Evolutionary conservation across 2,888 invertebrate genomes (phyloP).

Genomic region (Spialia ferax): DNA sequence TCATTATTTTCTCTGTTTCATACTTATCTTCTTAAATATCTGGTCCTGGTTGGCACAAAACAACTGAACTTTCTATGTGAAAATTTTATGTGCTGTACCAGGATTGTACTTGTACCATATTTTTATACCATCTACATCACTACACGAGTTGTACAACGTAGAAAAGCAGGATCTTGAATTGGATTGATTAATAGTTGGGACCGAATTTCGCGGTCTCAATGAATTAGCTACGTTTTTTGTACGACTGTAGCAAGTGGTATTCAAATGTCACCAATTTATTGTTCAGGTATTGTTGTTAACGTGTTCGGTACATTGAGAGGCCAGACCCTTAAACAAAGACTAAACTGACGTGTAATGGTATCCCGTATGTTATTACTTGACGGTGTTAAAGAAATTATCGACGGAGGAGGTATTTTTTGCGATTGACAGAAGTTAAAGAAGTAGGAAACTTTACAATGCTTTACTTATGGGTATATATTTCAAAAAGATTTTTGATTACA

Average conservation of each 20-base stretch:
- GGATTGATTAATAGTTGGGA: slow-evolving; percentile 44
- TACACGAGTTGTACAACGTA: slow-evolving; percentile 19
- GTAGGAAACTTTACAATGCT: background rate
- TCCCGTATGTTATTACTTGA: slow-evolving; percentile 17
- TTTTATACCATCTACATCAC: background rate
- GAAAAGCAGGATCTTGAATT: slow-evolving; percentile 44
- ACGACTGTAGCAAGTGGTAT: background rate
- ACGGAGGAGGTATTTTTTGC: slow-evolving; percentile 10
- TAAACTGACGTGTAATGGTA: slow-evolving; percentile 25
- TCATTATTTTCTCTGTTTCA: too few species aligned
- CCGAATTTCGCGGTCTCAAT: slow-evolving; percentile 38
- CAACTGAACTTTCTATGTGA: background rate
- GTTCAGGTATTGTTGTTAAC: slow-evolving; percentile 29
- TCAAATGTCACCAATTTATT: slow-evolving; percentile 14
- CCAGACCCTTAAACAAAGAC: slow-evolving; percentile 15
- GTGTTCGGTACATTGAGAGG: slow-evolving; percentile 19
- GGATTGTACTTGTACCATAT: background rate
- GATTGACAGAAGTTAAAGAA: background rate
- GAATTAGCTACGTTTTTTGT: slow-evolving; percentile 32
- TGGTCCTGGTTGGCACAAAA: background rate
- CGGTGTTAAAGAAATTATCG: background rate
- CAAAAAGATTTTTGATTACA: too few species aligned
- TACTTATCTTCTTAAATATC: too few species aligned
- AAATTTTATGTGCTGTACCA: background rate
- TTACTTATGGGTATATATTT: too few species aligned